Base-by-base conservation (phyloP, 1,140 invertebrate species). In the Drosophila malerkotliana region DNA sequence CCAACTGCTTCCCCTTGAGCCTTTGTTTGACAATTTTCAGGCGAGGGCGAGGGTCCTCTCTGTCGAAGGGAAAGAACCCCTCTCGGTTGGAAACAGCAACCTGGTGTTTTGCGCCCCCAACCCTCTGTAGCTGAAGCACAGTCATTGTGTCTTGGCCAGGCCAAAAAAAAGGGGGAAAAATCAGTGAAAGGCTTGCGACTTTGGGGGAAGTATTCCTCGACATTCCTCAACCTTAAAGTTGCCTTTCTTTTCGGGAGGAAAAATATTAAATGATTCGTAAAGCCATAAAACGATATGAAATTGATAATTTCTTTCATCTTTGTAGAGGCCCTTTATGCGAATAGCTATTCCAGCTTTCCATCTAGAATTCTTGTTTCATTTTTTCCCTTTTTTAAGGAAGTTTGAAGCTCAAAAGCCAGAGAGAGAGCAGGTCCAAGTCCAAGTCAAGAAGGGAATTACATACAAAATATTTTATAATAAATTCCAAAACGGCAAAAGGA, bases 1-100 rank as follows among this genome's bases (percentile, higher is more conserved):
- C 59, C 28, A 47, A 47, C 41, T 47, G 44, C 44, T 15, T 63
- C 55, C 68, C 39, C 30, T 57, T 30, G 49, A 10, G 41, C 61
- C 62, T 82, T 85, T 85, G 82, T 85, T 85, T 85, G 82, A 85
- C 82, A 85, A 79, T 87, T 85, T 87, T 87, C 80, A 39, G 24
- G 51, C 51, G 51, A 57, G 66, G 24, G 51, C 51, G 51, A 57
- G 66, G 64, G 63, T 69, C 41, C 63, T 9, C 28, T 30, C 8
- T 30, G 6, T 1, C 28, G 28, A 30, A 30, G 28, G 8, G 28
- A 39, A 61, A 63, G 21, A 45, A 26, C 26, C 32, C 24, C n/a
- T 1, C 9, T 21, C 21, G 2, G 21, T 21, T 21, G 21, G 21
- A 21, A 21, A 21, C 21, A 7, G 26, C 26, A 28, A 28, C 26